Base-by-base conservation (phyloP, 2,888 invertebrate species). In the Polylopha cassiicola region DNA sequence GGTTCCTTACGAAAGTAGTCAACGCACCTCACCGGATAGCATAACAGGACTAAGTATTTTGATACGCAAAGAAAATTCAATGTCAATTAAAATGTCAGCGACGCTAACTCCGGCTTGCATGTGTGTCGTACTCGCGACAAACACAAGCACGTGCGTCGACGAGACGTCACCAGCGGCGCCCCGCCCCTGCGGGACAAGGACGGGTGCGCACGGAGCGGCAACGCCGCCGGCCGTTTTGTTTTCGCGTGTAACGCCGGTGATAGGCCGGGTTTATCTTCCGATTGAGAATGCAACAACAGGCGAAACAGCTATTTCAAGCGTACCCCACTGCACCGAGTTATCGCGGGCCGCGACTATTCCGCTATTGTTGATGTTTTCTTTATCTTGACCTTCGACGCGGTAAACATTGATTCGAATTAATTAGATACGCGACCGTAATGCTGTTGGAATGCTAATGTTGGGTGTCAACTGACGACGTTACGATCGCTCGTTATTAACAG, bases 101-200 rank as follows among this genome's bases (percentile, higher is more conserved):
- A 37, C 51, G 58, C n/a, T n/a, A n/a, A n/a, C n/a, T n/a, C n/a
- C n/a, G n/a, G n/a, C 65, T 65, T 70, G 69, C 72, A 71, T 77
- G 79, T 77, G 78, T 76, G 73, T 73, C 52, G 62, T 66, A 51
- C 51, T 56, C 73, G 74, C 72, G 72, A 78, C 81, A 80, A 79
- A 80, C 81, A 82, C 81, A 75, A 76, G 79, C 84, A 82, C 84
- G 84, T 81, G 81, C 78, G 77, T 61, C 50, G 63, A 69, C 57
- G 69, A 82, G 78, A 81, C 78, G 73, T 76, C 77, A 75, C 68
- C 41, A 50, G 63, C 73, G 67, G 70, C 71, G 73, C 72, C 64
- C 73, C 69, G 72, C 70, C 63, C 64, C 61, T 61, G 61, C 50
- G 46, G 60, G 69, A 79, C 56, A 53, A 51, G 59, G 73, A 78